These are phyloP conservation scores for Azorinus chamasolen DNA, from an alignment of 2,888 invertebrate genomes.

Conservation along the genomic window DNA sequence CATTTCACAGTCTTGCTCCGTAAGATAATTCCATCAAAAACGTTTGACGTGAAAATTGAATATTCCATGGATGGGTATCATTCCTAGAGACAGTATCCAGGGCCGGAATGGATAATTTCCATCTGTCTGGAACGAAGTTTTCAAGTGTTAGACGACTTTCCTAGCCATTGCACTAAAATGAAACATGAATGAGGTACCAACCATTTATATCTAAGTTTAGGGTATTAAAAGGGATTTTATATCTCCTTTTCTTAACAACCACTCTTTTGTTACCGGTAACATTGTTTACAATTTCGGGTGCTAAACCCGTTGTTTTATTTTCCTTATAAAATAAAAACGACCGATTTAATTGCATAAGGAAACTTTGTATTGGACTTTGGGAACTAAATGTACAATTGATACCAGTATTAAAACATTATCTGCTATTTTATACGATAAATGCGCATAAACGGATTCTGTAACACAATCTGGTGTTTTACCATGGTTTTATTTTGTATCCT, in stretches of 20 bases:
- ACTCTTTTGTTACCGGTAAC: conserved; percentile 52
- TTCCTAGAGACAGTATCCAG: conserved; percentile 21
- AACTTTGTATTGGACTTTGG: conserved; percentile 58
- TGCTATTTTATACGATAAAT: conserved; percentile 44
- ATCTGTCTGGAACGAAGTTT: conserved; percentile 27
- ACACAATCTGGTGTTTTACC: conserved; percentile 32
- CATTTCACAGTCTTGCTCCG: conserved; percentile 3
- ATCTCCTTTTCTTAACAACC: conserved; percentile 42
- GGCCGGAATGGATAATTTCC: conserved; percentile 37
- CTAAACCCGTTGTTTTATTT: conserved; percentile 69
- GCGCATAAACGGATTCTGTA: conserved; percentile 47
- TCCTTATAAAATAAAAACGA: conserved; percentile 66
- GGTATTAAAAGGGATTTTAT: conserved; percentile 59
- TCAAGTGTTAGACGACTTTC: conserved; percentile 15
- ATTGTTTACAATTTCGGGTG: conserved; percentile 63
- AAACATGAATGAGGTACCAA: conserved; percentile 49
- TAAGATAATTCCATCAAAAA: conserved; percentile 42
- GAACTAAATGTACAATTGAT: conserved; percentile 58
- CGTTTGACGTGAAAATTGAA: conserved; percentile 29
- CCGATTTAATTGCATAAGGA: conserved; percentile 62
- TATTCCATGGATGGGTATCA: not conserved
- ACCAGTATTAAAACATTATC: conserved; percentile 57
- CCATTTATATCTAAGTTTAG: conserved; percentile 55
- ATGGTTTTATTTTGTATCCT: conserved; percentile 36
- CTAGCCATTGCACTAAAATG: conserved; percentile 51